Conservation (phyloP, 2,797 vertebrate species). For the Neopelma chrysocephalum region DNA sequence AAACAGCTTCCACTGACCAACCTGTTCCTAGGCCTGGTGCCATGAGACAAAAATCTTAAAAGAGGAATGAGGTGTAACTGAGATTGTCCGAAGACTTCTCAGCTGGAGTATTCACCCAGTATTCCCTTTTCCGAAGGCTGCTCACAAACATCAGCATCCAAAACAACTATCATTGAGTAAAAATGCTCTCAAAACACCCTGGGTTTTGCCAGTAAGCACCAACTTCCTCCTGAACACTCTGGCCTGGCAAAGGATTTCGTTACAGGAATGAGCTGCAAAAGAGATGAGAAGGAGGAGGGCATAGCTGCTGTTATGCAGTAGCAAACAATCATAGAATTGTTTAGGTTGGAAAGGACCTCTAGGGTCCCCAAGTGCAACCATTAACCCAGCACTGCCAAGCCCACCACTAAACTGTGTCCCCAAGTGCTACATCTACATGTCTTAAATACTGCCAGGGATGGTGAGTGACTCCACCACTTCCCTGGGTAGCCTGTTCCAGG, state of each 20-base stretch:
- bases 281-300: background rate
- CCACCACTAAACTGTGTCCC: background rate
- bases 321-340: background rate
- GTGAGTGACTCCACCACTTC: background rate
- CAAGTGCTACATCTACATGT: background rate
- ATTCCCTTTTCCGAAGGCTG: background rate
- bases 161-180: background rate
- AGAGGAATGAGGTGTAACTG: background rate
- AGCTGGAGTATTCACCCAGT: background rate
- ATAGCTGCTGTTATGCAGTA: fast-evolving
- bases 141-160: background rate
- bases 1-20: background rate
- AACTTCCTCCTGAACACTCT: background rate
- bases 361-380: background rate
- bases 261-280: background rate
- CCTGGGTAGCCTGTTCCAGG: background rate
- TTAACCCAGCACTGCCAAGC: background rate
- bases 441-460: background rate
- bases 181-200: background rate
- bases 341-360: background rate
- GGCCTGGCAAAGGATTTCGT: background rate
- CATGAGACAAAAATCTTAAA: background rate
- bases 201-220: background rate
- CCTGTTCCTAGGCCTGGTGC: background rate
- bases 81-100: background rate